These are phyloP conservation scores for Troides oblongomaculatus DNA, from an alignment of 2,888 invertebrate genomes.

Conservation along the genomic window DNA sequence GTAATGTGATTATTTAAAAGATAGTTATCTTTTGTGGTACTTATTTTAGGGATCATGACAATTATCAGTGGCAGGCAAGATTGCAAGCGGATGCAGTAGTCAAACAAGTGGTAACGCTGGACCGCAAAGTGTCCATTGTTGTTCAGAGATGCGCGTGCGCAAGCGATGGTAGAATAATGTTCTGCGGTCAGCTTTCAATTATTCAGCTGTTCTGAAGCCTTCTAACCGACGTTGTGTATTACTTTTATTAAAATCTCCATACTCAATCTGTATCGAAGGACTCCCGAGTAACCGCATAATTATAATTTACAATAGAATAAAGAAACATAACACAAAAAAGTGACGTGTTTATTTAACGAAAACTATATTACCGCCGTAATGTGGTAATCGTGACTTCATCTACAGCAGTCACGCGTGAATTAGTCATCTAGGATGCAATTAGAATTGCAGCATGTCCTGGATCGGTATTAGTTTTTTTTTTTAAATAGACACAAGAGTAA, in stretches of 20 bases:
- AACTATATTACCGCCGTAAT: conserved; percentile 6
- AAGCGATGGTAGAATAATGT: neutral
- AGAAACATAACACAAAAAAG: neutral
- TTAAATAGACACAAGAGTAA: neutral
- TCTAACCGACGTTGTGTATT: neutral
- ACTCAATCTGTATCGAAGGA: neutral
- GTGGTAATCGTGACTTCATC: conserved; percentile 23
- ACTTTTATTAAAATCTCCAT: no score
- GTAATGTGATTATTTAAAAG: no score
- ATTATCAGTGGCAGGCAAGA: no score
- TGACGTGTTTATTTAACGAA: neutral
- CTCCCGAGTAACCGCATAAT: neutral
- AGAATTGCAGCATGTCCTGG: conserved; percentile 9
- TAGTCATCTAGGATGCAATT: conserved; percentile 21
- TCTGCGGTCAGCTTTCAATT: neutral
- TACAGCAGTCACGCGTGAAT: conserved; percentile 10
- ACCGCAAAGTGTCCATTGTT: conserved; percentile 1
- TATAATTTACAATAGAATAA: neutral
- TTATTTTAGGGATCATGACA: no score
- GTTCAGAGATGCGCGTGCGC: neutral
- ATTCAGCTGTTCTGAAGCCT: neutral
- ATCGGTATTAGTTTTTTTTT: neutral
- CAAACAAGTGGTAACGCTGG: neutral
- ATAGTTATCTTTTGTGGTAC: no score
- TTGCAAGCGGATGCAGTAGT: neutral